These are phyloP conservation scores for Cervus canadensis DNA, from an alignment of 2,113 vertebrate genomes.

Conservation along the genomic window DNA sequence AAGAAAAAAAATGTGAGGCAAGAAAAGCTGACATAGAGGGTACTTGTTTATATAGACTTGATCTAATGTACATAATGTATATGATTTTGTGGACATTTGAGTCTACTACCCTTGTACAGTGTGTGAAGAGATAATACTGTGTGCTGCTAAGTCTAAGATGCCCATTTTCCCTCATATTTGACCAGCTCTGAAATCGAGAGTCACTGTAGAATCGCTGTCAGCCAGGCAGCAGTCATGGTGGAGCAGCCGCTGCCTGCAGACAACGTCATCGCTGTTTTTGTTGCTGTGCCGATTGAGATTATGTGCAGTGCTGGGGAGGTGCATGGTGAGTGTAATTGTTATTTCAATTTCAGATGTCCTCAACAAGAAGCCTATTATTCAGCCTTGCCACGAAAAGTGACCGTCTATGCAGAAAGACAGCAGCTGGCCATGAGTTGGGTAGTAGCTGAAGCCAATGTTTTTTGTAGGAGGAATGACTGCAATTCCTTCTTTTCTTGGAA, in stretches of 20 bases:
- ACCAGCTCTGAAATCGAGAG: neutral
- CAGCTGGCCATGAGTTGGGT: neutral
- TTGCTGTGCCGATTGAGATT: neutral
- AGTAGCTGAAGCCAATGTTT: neutral
- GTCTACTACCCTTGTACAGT: neutral
- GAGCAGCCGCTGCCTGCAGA: neutral
- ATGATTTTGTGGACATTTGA: neutral
- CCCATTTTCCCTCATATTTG: neutral
- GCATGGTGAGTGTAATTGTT: neutral
- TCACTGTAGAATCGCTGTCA: neutral
- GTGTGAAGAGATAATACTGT: neutral
- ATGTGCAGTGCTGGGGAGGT: neutral
- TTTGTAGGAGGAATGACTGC: neutral
- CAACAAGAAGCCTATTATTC: neutral
- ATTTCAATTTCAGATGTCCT: neutral
- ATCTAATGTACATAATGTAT: no score
- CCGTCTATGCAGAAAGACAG: neutral
- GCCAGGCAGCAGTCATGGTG: neutral
- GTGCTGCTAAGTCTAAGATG: neutral
- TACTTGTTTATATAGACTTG: neutral
- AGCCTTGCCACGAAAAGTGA: neutral
- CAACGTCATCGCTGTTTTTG: neutral
- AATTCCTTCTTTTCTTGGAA: constrained; percentile 26
- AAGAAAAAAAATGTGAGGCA: neutral
- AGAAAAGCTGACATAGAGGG: neutral